Conservation (phyloP, 2,113 vertebrate species). For the Orientallactaga bullata region DNA sequence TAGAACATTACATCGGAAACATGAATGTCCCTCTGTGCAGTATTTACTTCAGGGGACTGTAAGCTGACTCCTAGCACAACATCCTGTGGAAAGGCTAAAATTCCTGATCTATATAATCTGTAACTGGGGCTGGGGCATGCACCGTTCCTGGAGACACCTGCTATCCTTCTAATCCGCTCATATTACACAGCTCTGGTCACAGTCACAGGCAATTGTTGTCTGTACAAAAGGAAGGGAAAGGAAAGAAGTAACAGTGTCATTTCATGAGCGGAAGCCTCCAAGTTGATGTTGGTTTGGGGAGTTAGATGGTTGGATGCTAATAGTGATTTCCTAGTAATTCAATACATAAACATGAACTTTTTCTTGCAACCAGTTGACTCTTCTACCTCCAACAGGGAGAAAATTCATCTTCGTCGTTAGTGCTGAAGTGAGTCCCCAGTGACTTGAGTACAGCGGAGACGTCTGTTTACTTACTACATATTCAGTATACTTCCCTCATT, state of each 20-base stretch:
- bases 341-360: constrained; percentile 9
- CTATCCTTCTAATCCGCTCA: neutral
- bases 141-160: neutral
- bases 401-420: constrained; percentile 28
- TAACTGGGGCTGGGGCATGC: neutral
- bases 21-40: neutral
- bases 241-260: neutral
- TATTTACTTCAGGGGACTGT: neutral
- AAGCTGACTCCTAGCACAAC: neutral
- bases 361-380: constrained; percentile 54
- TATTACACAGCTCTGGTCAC: neutral
- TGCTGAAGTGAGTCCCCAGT: constrained; percentile 49
- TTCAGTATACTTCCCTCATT: too few relatives aligned
- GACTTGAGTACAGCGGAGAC: constrained; percentile 38
- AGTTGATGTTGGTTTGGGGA: neutral
- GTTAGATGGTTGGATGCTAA: neutral
- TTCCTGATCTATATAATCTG: neutral
- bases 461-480: neutral
- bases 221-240: neutral
- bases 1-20: neutral
- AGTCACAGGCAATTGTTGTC: neutral
- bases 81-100: neutral
- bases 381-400: neutral
- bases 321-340: neutral
- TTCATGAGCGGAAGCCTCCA: neutral